These are phyloP conservation scores for Astatotilapia flaviijosephi DNA, from an alignment of 2,113 vertebrate species.

Conservation along the genomic window DNA sequence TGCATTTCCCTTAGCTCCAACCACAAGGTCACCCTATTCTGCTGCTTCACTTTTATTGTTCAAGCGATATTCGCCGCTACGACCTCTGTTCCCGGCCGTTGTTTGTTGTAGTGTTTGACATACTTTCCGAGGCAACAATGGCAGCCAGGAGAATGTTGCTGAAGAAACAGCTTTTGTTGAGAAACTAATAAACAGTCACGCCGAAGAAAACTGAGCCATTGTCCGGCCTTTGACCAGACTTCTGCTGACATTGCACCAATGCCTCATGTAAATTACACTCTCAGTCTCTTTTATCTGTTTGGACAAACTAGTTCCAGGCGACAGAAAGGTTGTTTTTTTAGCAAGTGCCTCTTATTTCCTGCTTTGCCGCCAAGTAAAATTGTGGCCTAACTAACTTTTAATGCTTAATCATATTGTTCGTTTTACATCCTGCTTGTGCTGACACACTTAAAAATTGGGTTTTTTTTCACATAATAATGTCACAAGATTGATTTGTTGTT, in stretches of 20 bases:
- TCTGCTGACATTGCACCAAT: not conserved
- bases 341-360: not conserved
- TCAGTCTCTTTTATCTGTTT: conserved; percentile 29
- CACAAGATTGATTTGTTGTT: conserved; percentile 13
- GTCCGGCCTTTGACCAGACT: not conserved
- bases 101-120: not conserved
- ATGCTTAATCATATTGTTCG: conserved; percentile 22
- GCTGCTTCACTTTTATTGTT: not conserved
- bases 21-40: not conserved
- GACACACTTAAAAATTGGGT: fast-evolving
- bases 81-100: not conserved
- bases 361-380: not conserved
- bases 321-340: not conserved
- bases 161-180: not conserved
- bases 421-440: conserved; percentile 39
- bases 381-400: not conserved
- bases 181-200: not conserved
- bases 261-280: conserved; percentile 36
- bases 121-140: not conserved
- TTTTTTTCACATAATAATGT: conserved; percentile 4
- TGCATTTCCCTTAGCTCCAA: not conserved
- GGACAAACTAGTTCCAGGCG: not conserved
- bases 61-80: not conserved
- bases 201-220: not conserved
- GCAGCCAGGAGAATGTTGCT: not conserved